phyloP scores from a whole-genome alignment of 2,113 vertebrate species.

The Ellobius talpinus region DNA sequence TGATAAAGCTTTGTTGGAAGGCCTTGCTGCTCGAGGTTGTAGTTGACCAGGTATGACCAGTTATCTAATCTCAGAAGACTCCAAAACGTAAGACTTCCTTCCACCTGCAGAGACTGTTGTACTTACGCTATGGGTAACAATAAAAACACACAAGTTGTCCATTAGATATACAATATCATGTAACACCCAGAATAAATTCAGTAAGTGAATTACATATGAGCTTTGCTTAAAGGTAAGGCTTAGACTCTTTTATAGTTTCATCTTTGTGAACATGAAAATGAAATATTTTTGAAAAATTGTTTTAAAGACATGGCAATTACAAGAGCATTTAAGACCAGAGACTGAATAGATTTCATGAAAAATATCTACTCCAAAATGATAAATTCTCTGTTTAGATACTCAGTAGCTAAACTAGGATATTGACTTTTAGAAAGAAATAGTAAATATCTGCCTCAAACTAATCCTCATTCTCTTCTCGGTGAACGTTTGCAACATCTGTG shows the following conservation, averaged over 20 bases:
- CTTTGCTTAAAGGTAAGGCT: background rate
- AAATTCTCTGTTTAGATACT: background rate
- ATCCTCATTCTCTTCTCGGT: background rate
- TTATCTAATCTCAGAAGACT: too few relatives aligned
- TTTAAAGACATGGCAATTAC: background rate
- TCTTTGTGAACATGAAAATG: background rate
- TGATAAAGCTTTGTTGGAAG: too few relatives aligned
- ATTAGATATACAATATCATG: background rate
- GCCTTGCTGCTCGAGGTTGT: too few relatives aligned
- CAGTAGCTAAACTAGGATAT: background rate
- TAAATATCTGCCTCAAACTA: conserved; percentile 15
- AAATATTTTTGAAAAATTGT: background rate
- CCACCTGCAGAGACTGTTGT: background rate
- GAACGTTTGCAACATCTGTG: background rate
- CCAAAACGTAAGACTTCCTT: too few relatives aligned
- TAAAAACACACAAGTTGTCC: background rate
- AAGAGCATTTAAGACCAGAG: background rate
- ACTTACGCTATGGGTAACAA: background rate
- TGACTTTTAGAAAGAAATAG: conserved; percentile 29
- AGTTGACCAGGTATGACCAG: too few relatives aligned
- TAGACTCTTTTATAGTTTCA: background rate
- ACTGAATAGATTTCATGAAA: background rate
- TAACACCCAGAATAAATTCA: background rate
- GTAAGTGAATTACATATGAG: background rate
- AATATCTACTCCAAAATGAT: background rate